Conservation (phyloP, 2,797 vertebrate genomes). For the Paedocypris micromegethes region DNA sequence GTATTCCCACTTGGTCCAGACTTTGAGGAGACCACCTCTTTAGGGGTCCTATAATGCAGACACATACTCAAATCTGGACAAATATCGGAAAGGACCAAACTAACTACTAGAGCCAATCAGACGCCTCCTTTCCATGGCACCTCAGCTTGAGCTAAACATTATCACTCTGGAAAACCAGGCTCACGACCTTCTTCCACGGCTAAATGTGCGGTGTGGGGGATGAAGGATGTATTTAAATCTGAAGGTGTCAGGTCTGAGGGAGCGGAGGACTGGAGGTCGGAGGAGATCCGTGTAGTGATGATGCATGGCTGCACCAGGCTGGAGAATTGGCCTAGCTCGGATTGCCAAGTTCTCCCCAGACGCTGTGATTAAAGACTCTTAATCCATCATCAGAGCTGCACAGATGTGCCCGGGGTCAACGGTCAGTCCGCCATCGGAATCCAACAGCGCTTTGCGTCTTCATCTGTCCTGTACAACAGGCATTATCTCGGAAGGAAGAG, state of each 20-base stretch:
- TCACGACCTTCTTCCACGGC: constrained; percentile 12
- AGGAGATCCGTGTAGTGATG: constrained; percentile 25
- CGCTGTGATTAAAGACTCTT: constrained; percentile 47
- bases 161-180: constrained; percentile 27
- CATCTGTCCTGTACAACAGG: constrained; percentile 17
- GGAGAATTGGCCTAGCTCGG: constrained; percentile 46
- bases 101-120: constrained; percentile 28
- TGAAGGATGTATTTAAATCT: constrained; percentile 38
- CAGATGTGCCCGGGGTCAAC: constrained; percentile 38
- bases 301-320: constrained; percentile 24
- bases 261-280: constrained; percentile 6
- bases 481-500: constrained; percentile 3
- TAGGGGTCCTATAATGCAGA: too few species aligned
- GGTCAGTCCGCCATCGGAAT: constrained; percentile 22
- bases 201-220: constrained; percentile 13
- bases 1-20: too few species aligned
- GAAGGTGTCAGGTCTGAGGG: constrained; percentile 23
- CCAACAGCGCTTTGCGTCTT: constrained; percentile 15
- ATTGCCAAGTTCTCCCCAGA: constrained; percentile 28
- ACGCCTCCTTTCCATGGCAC: constrained; percentile 12
- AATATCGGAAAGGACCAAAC: constrained; percentile 1
- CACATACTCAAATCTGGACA: too few species aligned
- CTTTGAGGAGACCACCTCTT: too few species aligned
- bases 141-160: constrained; percentile 21
- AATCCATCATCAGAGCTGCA: constrained; percentile 46